Percentiles rank a stretch among this genome's conserved stretches.
Conservation (phyloP, 1,140 invertebrate species). For the Drosophila malerkotliana region DNA sequence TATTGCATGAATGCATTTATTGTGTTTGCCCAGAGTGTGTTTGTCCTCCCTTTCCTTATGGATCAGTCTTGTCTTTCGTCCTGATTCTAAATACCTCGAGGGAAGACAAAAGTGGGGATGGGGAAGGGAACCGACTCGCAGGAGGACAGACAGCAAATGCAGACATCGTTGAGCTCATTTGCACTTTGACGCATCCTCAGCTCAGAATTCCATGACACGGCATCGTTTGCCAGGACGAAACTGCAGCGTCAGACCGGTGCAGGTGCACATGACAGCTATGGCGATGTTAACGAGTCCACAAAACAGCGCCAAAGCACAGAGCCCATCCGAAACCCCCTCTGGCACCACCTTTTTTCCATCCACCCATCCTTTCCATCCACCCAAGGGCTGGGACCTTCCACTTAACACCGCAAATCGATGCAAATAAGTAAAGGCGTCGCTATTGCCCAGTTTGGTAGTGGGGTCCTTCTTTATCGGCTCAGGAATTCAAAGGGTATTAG, state of each 20-base stretch:
- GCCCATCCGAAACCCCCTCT: background rate
- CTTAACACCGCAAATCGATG: conserved; percentile 42
- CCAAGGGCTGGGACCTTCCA: too few species aligned
- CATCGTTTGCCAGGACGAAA: conserved; percentile 47
- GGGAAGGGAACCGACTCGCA: background rate
- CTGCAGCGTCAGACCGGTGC: conserved; percentile 56
- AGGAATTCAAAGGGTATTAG: background rate
- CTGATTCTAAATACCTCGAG: conserved; percentile 4
- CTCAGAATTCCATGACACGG: conserved; percentile 45
- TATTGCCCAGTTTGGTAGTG: conserved; percentile 40
- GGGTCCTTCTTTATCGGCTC: conserved; percentile 19
- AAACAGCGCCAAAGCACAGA: conserved; percentile 42
- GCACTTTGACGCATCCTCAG: conserved; percentile 69
- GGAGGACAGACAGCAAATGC: conserved; percentile 15
- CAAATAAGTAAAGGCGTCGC: conserved; percentile 46
- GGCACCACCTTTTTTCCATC: conserved; percentile 10
- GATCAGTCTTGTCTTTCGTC: conserved; percentile 13
- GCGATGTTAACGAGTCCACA: conserved; percentile 77
- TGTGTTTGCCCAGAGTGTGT: conserved; percentile 58
- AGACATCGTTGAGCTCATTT: conserved; percentile 72
- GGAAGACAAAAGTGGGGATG: background rate
- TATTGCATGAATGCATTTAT: conserved; percentile 79
- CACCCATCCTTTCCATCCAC: conserved; percentile 2
- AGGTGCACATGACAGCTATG: conserved; percentile 71
- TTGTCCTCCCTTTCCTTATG: background rate